These are phyloP conservation scores for Tretioscincus oriximinensis DNA, from an alignment of 2,113 vertebrate genomes.

Conservation along the genomic window DNA sequence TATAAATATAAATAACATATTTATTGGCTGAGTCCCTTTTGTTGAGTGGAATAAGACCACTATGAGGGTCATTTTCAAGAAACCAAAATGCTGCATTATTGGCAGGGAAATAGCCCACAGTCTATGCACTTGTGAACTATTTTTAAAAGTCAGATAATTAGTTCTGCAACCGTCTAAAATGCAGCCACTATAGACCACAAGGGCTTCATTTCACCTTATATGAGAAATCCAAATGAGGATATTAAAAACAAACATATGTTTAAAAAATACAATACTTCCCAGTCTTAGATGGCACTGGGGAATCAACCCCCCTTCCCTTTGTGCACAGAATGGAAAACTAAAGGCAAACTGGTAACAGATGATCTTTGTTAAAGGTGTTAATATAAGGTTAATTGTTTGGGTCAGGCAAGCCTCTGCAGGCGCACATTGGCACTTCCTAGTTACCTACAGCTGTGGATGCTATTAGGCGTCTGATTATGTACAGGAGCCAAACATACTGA, in stretches of 20 bases:
- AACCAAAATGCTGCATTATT: not conserved
- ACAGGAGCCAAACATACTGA: slow-evolving; percentile 51
- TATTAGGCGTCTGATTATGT: slow-evolving; percentile 43
- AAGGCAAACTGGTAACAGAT: slow-evolving; percentile 60
- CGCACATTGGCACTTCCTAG: slow-evolving; percentile 44
- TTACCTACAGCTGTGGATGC: slow-evolving; percentile 56
- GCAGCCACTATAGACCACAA: not conserved
- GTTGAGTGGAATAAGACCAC: not conserved
- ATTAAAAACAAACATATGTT: slow-evolving; percentile 37
- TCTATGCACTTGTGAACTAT: slow-evolving; percentile 4
- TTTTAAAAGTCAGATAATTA: slow-evolving; percentile 19
- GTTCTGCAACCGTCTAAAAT: slow-evolving; percentile 20
- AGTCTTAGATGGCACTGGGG: slow-evolving; percentile 19
- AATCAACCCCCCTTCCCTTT: slow-evolving; percentile 11
- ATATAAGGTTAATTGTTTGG: slow-evolving; percentile 66
- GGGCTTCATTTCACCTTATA: slow-evolving; percentile 4
- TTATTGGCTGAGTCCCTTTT: not conserved
- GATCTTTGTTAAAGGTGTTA: slow-evolving; percentile 56
- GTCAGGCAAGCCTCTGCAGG: slow-evolving; percentile 55
- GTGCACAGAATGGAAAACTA: slow-evolving; percentile 29
- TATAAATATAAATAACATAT: not conserved
- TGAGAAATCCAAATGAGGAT: slow-evolving; percentile 10
- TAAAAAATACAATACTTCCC: slow-evolving; percentile 12
- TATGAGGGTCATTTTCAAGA: not conserved
- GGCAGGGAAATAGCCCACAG: not conserved